phyloP scores from a whole-genome alignment of 2,113 vertebrate genomes.

The Raja brachyura region DNA sequence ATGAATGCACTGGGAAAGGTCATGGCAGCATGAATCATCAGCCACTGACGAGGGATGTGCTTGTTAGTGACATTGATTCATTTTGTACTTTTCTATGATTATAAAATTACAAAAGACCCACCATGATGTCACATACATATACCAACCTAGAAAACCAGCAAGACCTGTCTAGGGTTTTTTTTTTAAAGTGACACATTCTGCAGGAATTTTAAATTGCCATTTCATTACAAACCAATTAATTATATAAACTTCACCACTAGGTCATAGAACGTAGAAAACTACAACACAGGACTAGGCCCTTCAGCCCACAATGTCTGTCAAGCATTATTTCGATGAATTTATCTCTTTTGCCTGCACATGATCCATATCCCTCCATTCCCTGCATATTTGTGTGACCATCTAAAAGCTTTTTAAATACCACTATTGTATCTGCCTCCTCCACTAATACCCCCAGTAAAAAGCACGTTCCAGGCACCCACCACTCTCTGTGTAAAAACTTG shows the following conservation, averaged over 20 bases:
- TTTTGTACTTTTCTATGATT: background rate
- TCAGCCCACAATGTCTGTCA: too few species aligned
- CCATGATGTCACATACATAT: background rate
- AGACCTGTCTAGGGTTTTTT: background rate
- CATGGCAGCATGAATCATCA: background rate
- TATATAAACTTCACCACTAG: background rate
- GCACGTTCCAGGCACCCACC: too few species aligned
- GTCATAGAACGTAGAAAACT: too few species aligned
- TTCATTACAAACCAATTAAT: background rate
- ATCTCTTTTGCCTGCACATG: too few species aligned
- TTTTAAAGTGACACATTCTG: background rate
- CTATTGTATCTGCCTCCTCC: too few species aligned
- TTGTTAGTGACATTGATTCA: background rate
- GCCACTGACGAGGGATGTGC: background rate
- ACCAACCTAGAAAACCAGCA: background rate
- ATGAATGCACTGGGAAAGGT: background rate
- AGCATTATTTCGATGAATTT: too few species aligned
- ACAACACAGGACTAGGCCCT: too few species aligned
- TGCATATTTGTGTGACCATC: too few species aligned
- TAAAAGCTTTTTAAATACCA: too few species aligned
- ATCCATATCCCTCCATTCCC: too few species aligned
- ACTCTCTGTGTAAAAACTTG: too few species aligned
- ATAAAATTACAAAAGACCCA: background rate
- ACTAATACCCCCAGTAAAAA: too few species aligned
- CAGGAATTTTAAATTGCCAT: background rate